phyloP scores from a whole-genome alignment of 30 jellyfish, hydroid and myxozoan species.

The Sanderia malayensis region DNA sequence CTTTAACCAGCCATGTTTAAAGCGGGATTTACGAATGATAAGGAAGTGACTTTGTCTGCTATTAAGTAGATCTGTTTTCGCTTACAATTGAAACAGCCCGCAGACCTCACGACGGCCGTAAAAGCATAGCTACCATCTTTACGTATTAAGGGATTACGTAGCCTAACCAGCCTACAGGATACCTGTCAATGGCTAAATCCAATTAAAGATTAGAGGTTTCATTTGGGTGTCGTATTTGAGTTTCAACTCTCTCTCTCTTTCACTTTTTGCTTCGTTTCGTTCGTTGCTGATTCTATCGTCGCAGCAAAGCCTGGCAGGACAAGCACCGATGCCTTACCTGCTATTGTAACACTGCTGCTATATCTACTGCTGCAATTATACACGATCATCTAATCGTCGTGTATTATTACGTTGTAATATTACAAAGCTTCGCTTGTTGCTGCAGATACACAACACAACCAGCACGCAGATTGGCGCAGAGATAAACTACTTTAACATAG shows the following conservation, averaged over 20 bases:
- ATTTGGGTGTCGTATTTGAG: constrained; percentile 71
- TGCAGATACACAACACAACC: no score
- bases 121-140: constrained; percentile 80
- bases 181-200: constrained; percentile 79
- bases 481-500: background rate
- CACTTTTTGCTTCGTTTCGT: constrained; percentile 70
- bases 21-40: constrained; percentile 77
- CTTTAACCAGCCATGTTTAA: constrained; percentile 75
- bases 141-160: constrained; percentile 69
- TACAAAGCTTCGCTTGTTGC: no score
- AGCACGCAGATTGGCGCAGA: background rate
- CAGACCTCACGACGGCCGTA: constrained; percentile 81
- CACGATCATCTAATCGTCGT: no score
- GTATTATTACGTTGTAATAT: no score
- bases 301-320: no score
- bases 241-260: constrained; percentile 60
- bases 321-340: constrained; percentile 48
- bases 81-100: constrained; percentile 79
- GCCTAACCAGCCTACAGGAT: constrained; percentile 82
- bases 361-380: no score
- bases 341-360: no score
- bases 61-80: constrained; percentile 73
- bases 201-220: constrained; percentile 76
- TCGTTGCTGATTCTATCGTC: no score
- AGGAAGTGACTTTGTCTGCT: constrained; percentile 78